Conservation (phyloP, 2,888 invertebrate species). For the Piscicola geometra region DNA sequence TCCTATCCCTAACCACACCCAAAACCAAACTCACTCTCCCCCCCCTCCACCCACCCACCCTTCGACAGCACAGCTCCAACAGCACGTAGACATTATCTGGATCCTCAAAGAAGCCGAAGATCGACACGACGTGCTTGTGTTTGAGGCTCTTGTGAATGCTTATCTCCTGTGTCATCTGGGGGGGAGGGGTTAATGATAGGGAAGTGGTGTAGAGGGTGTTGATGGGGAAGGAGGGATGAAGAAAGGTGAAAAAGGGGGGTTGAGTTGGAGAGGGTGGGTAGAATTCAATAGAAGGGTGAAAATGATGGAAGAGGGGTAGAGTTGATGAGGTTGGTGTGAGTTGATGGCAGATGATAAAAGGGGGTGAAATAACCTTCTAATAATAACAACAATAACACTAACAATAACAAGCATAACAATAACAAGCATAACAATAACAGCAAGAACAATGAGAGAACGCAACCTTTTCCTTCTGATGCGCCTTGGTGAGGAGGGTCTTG, state of each 20-base stretch:
- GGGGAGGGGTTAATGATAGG: neutral
- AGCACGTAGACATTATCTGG: slow-evolving; percentile 85
- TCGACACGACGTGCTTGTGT: slow-evolving; percentile 87
- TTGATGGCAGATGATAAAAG: too few relatives aligned
- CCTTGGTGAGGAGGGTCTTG: slow-evolving; percentile 83
- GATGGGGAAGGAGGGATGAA: too few relatives aligned
- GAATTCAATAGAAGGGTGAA: too few relatives aligned
- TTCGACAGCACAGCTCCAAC: slow-evolving; percentile 85
- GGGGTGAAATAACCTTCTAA: too few relatives aligned
- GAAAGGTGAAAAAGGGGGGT: neutral
- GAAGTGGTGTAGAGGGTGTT: neutral
- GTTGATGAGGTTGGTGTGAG: too few relatives aligned
- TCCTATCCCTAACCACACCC: too few relatives aligned
- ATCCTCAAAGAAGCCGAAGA: slow-evolving; percentile 93
- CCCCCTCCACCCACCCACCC: slow-evolving; percentile 61
- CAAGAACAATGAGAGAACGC: slow-evolving; percentile 48
- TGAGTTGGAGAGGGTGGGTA: too few relatives aligned
- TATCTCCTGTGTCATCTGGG: slow-evolving; percentile 71
- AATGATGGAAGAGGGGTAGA: too few relatives aligned
- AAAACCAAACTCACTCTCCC: too few relatives aligned
- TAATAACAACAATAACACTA: too few relatives aligned
- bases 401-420: too few relatives aligned
- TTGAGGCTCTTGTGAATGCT: slow-evolving; percentile 81
- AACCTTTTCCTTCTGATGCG: slow-evolving; percentile 95
- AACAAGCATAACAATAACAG: too few relatives aligned